These are phyloP conservation scores for Orientallactaga bullata DNA, from an alignment of 2,113 vertebrate genomes.

Conservation along the genomic window DNA sequence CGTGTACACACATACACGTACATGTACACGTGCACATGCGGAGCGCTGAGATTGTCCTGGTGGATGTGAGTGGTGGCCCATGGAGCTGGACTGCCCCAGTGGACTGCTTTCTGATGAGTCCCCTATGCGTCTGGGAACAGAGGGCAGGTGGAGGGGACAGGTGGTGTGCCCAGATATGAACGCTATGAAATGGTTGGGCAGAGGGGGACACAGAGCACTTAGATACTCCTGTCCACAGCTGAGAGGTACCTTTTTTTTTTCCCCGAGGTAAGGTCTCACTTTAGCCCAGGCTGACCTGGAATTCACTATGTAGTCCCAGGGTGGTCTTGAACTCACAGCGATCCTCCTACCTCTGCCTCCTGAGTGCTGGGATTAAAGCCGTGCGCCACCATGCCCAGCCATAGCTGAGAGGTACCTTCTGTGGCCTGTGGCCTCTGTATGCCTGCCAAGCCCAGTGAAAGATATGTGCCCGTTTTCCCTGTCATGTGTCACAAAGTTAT, in stretches of 20 bases:
- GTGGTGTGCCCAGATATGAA: background rate
- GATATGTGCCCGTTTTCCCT: slow-evolving; percentile 33
- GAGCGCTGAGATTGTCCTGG: background rate
- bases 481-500: slow-evolving; percentile 50
- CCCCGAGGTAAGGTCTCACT: too few relatives aligned
- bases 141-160: background rate
- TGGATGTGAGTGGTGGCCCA: background rate
- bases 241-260: background rate
- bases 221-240: background rate
- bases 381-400: too few relatives aligned
- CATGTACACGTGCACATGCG: rapidly evolving
- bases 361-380: too few relatives aligned
- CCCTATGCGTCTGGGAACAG: background rate
- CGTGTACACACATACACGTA: background rate
- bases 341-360: too few relatives aligned
- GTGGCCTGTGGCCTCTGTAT: background rate
- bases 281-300: too few relatives aligned
- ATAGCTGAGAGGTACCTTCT: background rate
- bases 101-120: background rate
- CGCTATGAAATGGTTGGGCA: background rate
- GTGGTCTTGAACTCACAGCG: too few relatives aligned
- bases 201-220: background rate
- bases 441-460: slow-evolving; percentile 55
- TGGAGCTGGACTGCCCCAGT: background rate
- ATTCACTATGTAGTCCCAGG: too few relatives aligned